Percentiles rank a stretch among this genome's conserved stretches.
Evolutionary conservation across 2,113 vertebrate genomes (phyloP).

Genomic region (Triplophysa rosa): DNA sequence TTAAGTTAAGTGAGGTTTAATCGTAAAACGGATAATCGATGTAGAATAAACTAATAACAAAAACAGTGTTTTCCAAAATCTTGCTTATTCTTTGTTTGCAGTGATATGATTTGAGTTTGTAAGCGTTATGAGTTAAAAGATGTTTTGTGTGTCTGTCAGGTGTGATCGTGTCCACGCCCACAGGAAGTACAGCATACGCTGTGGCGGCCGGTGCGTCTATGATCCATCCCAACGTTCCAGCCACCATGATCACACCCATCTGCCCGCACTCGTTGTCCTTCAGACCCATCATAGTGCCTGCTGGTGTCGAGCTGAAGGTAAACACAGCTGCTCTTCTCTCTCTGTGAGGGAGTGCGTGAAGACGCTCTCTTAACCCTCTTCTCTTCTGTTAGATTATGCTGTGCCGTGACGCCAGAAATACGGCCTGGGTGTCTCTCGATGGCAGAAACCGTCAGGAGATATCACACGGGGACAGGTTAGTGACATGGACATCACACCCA

Average conservation of each 20-base stretch:
- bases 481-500: too few species aligned
- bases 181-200: constrained; percentile 78
- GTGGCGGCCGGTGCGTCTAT: constrained; percentile 78
- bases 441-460: constrained; percentile 80
- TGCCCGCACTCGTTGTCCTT: constrained; percentile 82
- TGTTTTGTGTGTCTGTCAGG: constrained; percentile 58
- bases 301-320: constrained; percentile 81
- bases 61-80: too few species aligned
- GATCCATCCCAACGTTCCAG: constrained; percentile 81
- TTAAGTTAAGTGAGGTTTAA: too few species aligned
- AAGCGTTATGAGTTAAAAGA: too few species aligned
- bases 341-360: not conserved
- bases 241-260: constrained; percentile 83
- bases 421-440: constrained; percentile 81
- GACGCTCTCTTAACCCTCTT: not conserved
- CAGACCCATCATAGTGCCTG: constrained; percentile 81
- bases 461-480: constrained; percentile 77
- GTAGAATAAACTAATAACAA: too few species aligned
- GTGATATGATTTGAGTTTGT: too few species aligned
- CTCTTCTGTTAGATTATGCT: constrained; percentile 71
- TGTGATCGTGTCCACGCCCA: constrained; percentile 79
- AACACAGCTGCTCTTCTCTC: constrained; percentile 68
- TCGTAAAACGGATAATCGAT: too few species aligned
- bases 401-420: constrained; percentile 78
- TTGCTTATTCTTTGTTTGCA: not conserved